Evolutionary conservation across 2,888 invertebrate genomes (phyloP), one percentile per base, ranked within the genome.

Genomic region (Tupiocoris notatus): DNA sequence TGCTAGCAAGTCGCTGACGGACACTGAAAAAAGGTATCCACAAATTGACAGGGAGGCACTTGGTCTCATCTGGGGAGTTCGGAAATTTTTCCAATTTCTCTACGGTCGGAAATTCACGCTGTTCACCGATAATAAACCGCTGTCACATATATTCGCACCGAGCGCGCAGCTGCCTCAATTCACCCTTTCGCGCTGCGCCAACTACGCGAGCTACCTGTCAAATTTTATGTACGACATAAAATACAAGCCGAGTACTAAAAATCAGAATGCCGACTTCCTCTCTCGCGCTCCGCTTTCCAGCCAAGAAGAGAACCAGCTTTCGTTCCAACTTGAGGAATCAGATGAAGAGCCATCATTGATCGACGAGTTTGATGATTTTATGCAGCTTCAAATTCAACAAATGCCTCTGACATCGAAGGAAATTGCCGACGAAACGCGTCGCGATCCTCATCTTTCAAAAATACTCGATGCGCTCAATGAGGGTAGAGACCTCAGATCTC

Each of bases 131-230:
- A 54, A 54, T 54, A 54, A 54, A 16, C 9, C 54, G 9, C 63
- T 81, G 9, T 9, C 23, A 16, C 68, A 67, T 78, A 76, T 79
- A 80, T 83, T 81, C 80, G 79, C 70, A 7, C 70, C 65, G 22
- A 65, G 22, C 7, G 65, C 65, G 6, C 7, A 7, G 9, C 54
- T 54, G 7, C 54, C 54, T 9, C 54, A 54, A 16, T 54, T 54
- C 16, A 54, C 54, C 7, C 54, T 54, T 9, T 54, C 54, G 12
- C 7, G 54, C 7, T 54, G 54, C 16, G 54, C 54, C 54, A 54
- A 54, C 16, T 54, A 54, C 16, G 54, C 54, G 12, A 16, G 9
- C 16, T 54, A 54, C 16, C 54, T 54, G 54, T 54, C 54, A 9
- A 16, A 54, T 54, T 54, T 54, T 16, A 54, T 9, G 7, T 54